phyloP scores from a whole-genome alignment of 2,113 vertebrate genomes.

The Peromyscus polionotus region DNA sequence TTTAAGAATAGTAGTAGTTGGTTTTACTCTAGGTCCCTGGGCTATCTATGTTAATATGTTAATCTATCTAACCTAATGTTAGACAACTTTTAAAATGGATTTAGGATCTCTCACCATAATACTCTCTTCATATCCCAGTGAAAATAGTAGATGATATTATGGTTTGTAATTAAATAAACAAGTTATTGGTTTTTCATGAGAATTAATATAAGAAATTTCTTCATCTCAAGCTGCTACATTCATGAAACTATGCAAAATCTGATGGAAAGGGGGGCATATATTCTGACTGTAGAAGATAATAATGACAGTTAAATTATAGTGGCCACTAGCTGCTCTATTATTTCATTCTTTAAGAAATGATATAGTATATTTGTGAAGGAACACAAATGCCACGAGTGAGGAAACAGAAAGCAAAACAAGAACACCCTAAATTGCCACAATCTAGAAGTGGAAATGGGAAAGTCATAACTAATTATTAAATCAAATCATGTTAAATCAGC shows the following conservation, averaged over 20 bases:
- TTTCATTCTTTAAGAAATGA: conserved; percentile 64
- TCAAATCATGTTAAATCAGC: conserved; percentile 75
- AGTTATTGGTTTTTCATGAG: not conserved
- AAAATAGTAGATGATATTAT: not conserved
- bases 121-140: not conserved
- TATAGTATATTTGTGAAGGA: not conserved
- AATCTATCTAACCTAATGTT: not conserved
- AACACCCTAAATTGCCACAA: conserved; percentile 55
- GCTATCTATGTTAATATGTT: too few species aligned
- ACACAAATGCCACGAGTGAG: conserved; percentile 24
- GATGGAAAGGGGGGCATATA: not conserved
- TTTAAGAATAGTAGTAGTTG: not conserved
- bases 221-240: not conserved
- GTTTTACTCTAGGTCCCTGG: not conserved
- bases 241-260: conserved; percentile 52
- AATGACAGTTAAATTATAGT: conserved; percentile 67
- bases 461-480: conserved; percentile 79
- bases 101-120: not conserved
- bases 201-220: conserved; percentile 10
- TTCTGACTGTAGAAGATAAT: conserved; percentile 23
- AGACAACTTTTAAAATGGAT: not conserved
- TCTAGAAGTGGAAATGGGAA: conserved; percentile 63
- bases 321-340: conserved; percentile 37
- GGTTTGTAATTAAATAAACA: not conserved
- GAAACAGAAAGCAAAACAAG: conserved; percentile 62